These are phyloP conservation scores for Chaenogobius annularis DNA, from an alignment of 2,113 vertebrate genomes.

Conservation along the genomic window DNA sequence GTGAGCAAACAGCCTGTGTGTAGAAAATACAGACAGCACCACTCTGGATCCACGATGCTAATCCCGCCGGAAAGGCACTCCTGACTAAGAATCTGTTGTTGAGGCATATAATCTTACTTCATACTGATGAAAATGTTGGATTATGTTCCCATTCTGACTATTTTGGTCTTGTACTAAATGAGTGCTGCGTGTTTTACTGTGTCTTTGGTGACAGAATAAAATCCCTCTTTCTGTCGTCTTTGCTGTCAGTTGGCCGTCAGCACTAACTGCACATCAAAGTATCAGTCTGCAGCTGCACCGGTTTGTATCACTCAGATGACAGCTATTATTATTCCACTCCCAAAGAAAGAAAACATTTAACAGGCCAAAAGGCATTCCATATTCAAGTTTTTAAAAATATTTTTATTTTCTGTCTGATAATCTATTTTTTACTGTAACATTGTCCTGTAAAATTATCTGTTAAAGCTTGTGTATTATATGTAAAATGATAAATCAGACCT, in stretches of 20 bases:
- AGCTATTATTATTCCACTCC: conserved; percentile 21
- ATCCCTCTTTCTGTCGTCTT: conserved; percentile 3
- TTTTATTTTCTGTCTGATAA: too few species aligned
- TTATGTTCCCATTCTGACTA: not conserved
- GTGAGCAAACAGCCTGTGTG: not conserved
- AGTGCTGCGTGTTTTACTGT: not conserved
- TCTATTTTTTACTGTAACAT: not conserved
- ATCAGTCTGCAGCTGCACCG: conserved; percentile 40
- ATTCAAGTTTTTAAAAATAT: not conserved
- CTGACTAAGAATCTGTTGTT: too few species aligned
- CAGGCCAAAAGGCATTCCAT: not conserved
- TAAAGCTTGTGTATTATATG: too few species aligned
- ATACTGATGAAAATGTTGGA: not conserved
- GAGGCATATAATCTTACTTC: not conserved
- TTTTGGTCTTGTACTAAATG: not conserved
- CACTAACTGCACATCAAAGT: conserved; percentile 34
- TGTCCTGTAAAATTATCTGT: too few species aligned
- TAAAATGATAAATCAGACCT: too few species aligned
- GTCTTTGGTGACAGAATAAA: conserved; percentile 13
- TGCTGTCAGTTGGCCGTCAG: conserved; percentile 19
- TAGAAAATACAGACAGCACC: too few species aligned
- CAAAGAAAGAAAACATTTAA: not conserved
- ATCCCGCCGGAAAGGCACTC: too few species aligned
- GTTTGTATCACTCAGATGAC: conserved; percentile 37
- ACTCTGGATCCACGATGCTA: too few species aligned